These are phyloP conservation scores for Hypomesus transpacificus DNA, from an alignment of 2,113 vertebrate species.

Conservation along the genomic window DNA sequence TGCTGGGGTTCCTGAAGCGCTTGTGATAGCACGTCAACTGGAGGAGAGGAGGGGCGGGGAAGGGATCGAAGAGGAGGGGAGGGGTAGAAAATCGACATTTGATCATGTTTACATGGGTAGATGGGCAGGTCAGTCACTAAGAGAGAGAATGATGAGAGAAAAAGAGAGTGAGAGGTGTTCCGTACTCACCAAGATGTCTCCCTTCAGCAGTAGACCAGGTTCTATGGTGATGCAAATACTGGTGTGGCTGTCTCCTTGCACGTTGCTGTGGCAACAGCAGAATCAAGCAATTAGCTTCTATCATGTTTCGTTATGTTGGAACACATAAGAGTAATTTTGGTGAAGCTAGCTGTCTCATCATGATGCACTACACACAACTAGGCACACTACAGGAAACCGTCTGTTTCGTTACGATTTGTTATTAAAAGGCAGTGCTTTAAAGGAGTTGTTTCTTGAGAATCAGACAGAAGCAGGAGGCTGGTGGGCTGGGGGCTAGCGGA, in stretches of 20 bases:
- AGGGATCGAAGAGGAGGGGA: not conserved
- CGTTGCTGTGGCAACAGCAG: slow-evolving; percentile 72
- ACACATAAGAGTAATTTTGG: too few relatives aligned
- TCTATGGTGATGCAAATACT: slow-evolving; percentile 98
- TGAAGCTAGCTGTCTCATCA: too few relatives aligned
- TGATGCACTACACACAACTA: too few relatives aligned
- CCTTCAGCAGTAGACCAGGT: slow-evolving; percentile 91
- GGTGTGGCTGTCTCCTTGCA: slow-evolving; percentile 93
- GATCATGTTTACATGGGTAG: not conserved
- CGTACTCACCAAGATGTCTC: slow-evolving; percentile 89
- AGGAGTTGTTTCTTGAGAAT: not conserved
- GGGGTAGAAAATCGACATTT: not conserved
- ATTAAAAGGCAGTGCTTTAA: not conserved
- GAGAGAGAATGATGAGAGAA: not conserved
- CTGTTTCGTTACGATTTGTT: not conserved
- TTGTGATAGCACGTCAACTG: slow-evolving; percentile 98
- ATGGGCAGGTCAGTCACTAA: not conserved
- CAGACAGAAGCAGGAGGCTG: too few relatives aligned
- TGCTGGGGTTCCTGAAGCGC: slow-evolving; percentile 82
- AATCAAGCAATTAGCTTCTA: too few relatives aligned
- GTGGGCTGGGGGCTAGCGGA: not conserved
- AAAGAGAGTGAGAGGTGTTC: not conserved
- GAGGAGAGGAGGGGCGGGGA: accelerated
- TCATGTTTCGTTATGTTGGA: not conserved
- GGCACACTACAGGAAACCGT: too few relatives aligned